Evolutionary conservation across 1,140 invertebrate species (phyloP), one percentile per base, ranked within the genome.

Genomic region (Carcinoscorpius rotundicauda): DNA sequence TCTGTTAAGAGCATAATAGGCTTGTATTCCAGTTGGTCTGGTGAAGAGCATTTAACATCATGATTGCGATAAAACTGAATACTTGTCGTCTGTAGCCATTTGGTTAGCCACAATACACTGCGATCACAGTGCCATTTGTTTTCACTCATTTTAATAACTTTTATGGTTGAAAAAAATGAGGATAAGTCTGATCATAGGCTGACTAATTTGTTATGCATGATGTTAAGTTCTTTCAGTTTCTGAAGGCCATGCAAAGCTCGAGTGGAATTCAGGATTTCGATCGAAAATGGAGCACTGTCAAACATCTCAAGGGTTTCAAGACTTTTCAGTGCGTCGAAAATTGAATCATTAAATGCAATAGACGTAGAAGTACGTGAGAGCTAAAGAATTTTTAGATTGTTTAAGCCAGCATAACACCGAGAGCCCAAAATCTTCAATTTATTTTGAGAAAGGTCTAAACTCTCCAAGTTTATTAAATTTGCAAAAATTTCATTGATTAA

Each of bases 371-470:
- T 77, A 69, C 82, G 81, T 9, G 86, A 84, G 73, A 92, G 78
- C 61, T 84, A 81, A 65, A 91, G 78, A 66, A 82, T 79, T 64
- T 81, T 80, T 5, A 91, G 78, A 64, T 81, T 79, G 51, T 79
- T 74, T 50, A 87, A 82, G 4, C 86, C 85, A 63, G 81, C 79
- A 62, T 91, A 83, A 48, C 83, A 82, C 71, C 84, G 85, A 50
- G 82, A 81, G 3, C 83, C 79, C 58, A 90, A 77, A 63, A 78
- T 75, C 73, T 83, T 82, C 66, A 90, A 78, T 5, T 86, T 86
- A 78, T 91, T 90, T 73, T 85, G 81, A 4, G 88, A 90, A 70
- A 92, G 74, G 78, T 89, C 87, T 60, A 93, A 79, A 63, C 82
- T 82, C 70, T 75, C 72, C 5, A 82, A 71, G 60, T 71, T 75